These are phyloP conservation scores for Timandra comae DNA, from an alignment of 2,888 invertebrate genomes.

Conservation along the genomic window DNA sequence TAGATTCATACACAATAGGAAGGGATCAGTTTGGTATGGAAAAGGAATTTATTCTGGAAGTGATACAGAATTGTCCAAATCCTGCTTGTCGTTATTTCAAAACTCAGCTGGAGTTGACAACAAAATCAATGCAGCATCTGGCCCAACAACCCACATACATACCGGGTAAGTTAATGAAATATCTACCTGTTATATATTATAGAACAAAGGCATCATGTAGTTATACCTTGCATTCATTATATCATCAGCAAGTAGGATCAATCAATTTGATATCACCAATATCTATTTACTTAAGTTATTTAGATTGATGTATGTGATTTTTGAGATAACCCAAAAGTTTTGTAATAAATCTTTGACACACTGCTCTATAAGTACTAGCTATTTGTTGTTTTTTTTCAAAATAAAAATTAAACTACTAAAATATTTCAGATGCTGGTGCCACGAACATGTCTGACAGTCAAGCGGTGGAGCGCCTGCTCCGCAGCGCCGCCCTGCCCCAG, in stretches of 20 bases:
- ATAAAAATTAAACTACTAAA: too few species aligned
- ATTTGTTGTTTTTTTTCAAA: too few species aligned
- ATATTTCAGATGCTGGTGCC: constrained; percentile 51
- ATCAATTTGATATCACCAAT: too few species aligned
- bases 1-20: constrained; percentile 91
- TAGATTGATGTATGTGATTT: too few species aligned
- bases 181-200: too few species aligned
- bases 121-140: constrained; percentile 83
- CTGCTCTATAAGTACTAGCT: too few species aligned
- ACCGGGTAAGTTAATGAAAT: constrained; percentile 58
- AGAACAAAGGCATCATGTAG: too few species aligned
- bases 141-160: constrained; percentile 75
- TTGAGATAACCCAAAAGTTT: too few species aligned
- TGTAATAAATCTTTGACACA: too few species aligned
- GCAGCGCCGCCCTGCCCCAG: constrained; percentile 62
- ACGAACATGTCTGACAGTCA: constrained; percentile 64
- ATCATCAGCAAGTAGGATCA: too few species aligned
- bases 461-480: constrained; percentile 66
- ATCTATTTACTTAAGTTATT: too few species aligned
- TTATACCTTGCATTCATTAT: too few species aligned
- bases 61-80: constrained; percentile 92
- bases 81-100: constrained; percentile 92
- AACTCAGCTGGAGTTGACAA: constrained; percentile 85
- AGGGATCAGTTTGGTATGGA: constrained; percentile 92
- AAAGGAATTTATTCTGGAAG: constrained; percentile 91